A percentile compares a stretch with the other conserved stretches of the same genome.
These are phyloP conservation scores for Volucella zonaria DNA, from an alignment of 2,888 invertebrate species.

Conservation along the genomic window DNA sequence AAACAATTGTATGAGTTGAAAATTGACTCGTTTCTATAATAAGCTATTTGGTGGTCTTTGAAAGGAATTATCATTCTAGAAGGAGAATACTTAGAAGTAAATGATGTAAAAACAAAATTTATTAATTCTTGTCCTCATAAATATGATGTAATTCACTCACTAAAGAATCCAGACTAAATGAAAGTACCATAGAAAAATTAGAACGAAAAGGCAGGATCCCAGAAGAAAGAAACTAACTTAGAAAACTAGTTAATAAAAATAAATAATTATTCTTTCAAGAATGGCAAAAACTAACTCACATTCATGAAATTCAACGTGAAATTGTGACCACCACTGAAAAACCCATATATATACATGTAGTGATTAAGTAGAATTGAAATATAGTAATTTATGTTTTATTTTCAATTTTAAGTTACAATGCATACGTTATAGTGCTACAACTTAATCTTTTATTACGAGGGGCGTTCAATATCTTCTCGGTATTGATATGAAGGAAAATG, in stretches of 20 bases:
- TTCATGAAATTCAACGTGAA: constrained; percentile 11
- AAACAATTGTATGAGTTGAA: constrained; percentile 19
- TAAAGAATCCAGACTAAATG: too few relatives aligned
- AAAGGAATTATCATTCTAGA: constrained; percentile 54
- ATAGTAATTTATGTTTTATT: too few relatives aligned
- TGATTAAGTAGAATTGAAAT: too few relatives aligned
- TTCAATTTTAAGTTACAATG: too few relatives aligned
- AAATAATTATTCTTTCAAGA: too few relatives aligned
- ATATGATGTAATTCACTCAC: background rate
- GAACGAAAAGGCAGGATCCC: background rate
- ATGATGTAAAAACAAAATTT: background rate
- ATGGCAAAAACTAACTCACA: too few relatives aligned
- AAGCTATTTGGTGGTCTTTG: constrained; percentile 32
- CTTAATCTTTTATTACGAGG: too few relatives aligned
- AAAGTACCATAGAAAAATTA: background rate
- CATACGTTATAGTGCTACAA: too few relatives aligned
- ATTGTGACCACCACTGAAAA: background rate
- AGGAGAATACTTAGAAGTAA: constrained; percentile 24
- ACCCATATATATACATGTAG: constrained; percentile 30
- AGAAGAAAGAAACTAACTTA: background rate
- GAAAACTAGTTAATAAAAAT: background rate
- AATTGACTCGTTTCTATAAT: too few relatives aligned
- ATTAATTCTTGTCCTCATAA: constrained; percentile 1
- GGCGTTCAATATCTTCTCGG: too few relatives aligned
- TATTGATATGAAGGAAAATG: too few relatives aligned